phyloP scores from a whole-genome alignment of 2,888 invertebrate species.

The Horisme vitalbata region DNA sequence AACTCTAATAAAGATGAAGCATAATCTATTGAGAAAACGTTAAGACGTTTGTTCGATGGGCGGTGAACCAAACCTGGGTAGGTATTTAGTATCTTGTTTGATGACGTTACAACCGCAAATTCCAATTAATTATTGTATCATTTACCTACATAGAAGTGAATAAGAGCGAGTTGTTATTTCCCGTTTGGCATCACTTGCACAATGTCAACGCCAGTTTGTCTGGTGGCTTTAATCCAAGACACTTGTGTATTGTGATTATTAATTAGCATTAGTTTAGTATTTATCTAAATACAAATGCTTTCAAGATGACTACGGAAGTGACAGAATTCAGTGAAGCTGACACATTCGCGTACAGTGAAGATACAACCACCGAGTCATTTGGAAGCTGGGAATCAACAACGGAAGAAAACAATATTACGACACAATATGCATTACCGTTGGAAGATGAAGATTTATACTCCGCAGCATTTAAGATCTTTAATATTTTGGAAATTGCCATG shows the following conservation, averaged over 20 bases:
- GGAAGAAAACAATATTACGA: constrained; percentile 15
- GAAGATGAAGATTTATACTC: constrained; percentile 1
- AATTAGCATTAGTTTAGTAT: not conserved
- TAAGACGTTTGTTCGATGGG: constrained; percentile 1
- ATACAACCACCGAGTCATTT: not conserved
- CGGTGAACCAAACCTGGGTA: constrained; percentile 23
- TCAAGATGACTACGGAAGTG: constrained; percentile 49
- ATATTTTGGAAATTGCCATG: constrained; percentile 66
- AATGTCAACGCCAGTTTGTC: constrained; percentile 42
- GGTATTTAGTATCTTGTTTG: constrained; percentile 44
- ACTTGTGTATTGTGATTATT: constrained; percentile 22
- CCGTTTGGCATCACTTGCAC: constrained; percentile 48
- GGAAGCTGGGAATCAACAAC: constrained; percentile 9
- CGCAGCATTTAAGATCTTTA: constrained; percentile 54
- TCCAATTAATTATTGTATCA: constrained; percentile 53
- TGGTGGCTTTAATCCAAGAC: constrained; percentile 30
- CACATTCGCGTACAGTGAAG: constrained; percentile 5
- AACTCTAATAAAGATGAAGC: no score
- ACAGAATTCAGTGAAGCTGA: constrained; percentile 33
- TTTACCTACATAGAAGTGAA: constrained; percentile 53
- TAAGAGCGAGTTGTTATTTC: constrained; percentile 57
- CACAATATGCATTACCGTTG: not conserved
- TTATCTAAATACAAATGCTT: constrained; percentile 37
- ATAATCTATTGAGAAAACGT: no score
- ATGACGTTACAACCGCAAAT: constrained; percentile 67